Evolutionary conservation across 2,113 vertebrate species (phyloP), one percentile per base, ranked within the genome.

Genomic region (Triplophysa siluroides): DNA sequence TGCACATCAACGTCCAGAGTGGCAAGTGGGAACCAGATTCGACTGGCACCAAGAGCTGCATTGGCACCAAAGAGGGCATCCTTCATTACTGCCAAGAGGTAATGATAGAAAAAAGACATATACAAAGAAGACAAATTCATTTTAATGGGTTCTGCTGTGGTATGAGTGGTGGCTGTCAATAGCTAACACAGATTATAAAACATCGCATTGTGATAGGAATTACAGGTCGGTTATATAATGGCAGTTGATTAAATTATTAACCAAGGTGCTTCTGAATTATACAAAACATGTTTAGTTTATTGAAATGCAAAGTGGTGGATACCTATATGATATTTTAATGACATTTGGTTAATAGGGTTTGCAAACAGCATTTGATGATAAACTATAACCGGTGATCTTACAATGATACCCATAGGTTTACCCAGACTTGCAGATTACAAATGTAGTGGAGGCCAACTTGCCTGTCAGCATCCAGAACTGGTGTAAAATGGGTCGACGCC

Each of bases 361-460:
- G 14, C 50, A 52, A 52, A 52, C 4, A 14, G 50, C 50, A 52
- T 50, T 16, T 50, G 3, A 38, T 74, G 38, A 60, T 58, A 3
- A 33, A 21, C 54, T 58, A 16, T 8, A 33, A 9, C 52, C 47
- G 6, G 18, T 43, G 45, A 33, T 79, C 3, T 76, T 14, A 14
- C 33, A 26, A n/a, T 41, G 52, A 64, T 13, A 61, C 47, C 26
- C 75, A 16, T 82, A 99, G 97, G 95, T 98, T 67, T 99, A 99
- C 80, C 95, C 96, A 63, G 97, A 99, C 76, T 87, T 98, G 62
- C 97, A 99, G 91, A 98, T 99, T 85, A 98, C 96, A 83, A 99
- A 99, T 1, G 97, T 98, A 72, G 97, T 99, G 1, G 97, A 99
- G 91, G 96, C 97, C 88, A 99, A 99, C 89, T 96, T 97, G 79